These are phyloP conservation scores for Geotrypetes seraphini DNA, from an alignment of 2,797 vertebrate species.

Conservation along the genomic window DNA sequence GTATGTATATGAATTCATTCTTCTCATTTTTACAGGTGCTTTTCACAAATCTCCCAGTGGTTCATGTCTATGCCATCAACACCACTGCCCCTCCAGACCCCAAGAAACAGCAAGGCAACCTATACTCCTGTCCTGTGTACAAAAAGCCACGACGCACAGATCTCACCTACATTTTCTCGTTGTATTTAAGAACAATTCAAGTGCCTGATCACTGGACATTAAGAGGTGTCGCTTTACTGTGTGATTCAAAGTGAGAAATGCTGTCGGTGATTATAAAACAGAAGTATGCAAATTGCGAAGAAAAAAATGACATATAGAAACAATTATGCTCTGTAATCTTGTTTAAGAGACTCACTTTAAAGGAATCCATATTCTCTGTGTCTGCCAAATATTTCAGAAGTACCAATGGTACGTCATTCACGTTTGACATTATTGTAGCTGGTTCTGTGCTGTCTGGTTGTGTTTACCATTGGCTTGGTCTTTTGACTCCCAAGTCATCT, in stretches of 20 bases:
- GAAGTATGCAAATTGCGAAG: no score
- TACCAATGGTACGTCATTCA: neutral
- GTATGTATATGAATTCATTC: no score
- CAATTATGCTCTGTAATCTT: neutral
- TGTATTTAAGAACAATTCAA: constrained; percentile 54
- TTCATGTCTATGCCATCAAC: constrained; percentile 69
- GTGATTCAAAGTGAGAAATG: constrained; percentile 56
- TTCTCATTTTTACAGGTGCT: constrained; percentile 60
- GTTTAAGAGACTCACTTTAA: neutral
- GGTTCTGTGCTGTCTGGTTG: neutral
- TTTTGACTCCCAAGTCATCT: no score
- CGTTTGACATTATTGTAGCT: neutral
- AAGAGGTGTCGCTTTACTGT: constrained; percentile 65
- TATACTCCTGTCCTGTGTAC: constrained; percentile 71
- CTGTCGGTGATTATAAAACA: fast-evolving
- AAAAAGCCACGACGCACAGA: constrained; percentile 70
- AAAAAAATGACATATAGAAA: neutral
- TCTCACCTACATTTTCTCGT: constrained; percentile 64
- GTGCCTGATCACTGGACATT: constrained; percentile 67
- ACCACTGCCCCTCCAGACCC: constrained; percentile 12
- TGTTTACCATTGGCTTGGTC: no score
- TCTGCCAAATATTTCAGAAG: no score
- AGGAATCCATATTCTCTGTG: neutral
- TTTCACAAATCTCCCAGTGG: constrained; percentile 68
- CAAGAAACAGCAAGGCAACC: constrained; percentile 21